Base-by-base conservation (phyloP, 2,113 vertebrate species). In the Rhinopomastus cyanomelas region DNA sequence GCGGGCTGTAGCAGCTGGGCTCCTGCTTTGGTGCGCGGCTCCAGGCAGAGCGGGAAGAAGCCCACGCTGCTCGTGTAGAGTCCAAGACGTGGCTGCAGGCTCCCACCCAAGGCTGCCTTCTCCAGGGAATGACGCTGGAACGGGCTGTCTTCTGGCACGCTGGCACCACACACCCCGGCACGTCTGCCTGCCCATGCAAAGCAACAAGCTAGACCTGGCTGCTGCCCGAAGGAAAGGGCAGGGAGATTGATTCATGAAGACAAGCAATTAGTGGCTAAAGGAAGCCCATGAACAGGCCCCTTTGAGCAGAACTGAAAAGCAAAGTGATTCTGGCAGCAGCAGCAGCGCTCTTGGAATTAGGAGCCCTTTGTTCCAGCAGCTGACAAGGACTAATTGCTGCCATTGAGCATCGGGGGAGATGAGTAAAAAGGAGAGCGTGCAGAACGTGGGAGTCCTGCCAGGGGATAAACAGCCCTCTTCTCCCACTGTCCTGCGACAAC, bases 311-410 rank as follows among this genome's bases (percentile, higher is more conserved):
- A 81, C 16, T 53, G 44, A 78, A 89, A 90, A 78, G 76, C 32
- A 46, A 73, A 82, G 44, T 23, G 39, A 44, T 87, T 91, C 66
- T 88, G 81, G 81, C 86, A 90, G 61, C 34, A 60, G 79, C 42
- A 78, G 46, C 42, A 77, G 53, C 15, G 76, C 23, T 49, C 57
- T 34, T 34, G n/a, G 48, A 85, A 85, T 77, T 18, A 53, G 20
- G 34, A 92, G 32, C n/a, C 60, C 61, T 87, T 83, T 77, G 52
- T 84, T 71, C 64, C 72, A 83, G 76, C 88, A 81, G 85, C 72
- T 91, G 78, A 71, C 60, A 77, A 80, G 85, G 61, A 62, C 72
- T 78, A 91, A 79, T 79, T 87, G 49, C 79, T 94, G 72, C 57
- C 52, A 74, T 13, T 37, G 86, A 86, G 77, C 51, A 26, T 34